Evolutionary conservation across 2,113 vertebrate genomes (phyloP), one percentile per base, ranked within the genome.

Genomic region (Gallinago jamesoni): DNA sequence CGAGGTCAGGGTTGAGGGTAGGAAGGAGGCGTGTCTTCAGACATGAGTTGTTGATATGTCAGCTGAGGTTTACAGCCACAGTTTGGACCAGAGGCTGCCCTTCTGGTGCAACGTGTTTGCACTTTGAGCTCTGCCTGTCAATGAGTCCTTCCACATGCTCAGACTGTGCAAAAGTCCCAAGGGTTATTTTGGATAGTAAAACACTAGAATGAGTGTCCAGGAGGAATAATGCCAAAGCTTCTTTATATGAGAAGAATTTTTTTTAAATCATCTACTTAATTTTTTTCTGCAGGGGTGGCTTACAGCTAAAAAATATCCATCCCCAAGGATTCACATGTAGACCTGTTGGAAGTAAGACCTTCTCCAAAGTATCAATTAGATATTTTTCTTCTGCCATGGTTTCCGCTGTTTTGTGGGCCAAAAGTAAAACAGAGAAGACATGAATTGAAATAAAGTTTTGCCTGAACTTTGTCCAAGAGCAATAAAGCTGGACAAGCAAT

Each of bases 401-500:
- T 84, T 69, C 48, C 55, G 48, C 22, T 76, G 18, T 80, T 83
- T 75, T 1, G 0, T 45, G 11, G 53, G 27, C 63, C 25, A 39
- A 47, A 73, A 79, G 23, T 48, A 57, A 66, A 81, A 37, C 28
- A 59, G 41, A 50, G 47, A 62, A 80, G n/a, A 31, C 20, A 35
- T 21, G 28, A 89, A 57, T 77, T 70, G 50, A 84, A 78, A 47
- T 53, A 27, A 47, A 69, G 16, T 73, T 89, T 47, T 90, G 21
- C 59, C 62, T 94, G 95, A 95, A 91, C 67, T 93, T 95, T 80
- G 67, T 96, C 56, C 68, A 28, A 94, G 68, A 73, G 68, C 45
- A 83, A 6, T 76, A 75, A 89, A 93, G 76, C 73, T 89, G 48
- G 76, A 79, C 56, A 93, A 67, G 35, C 47, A 52, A 23, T 66